Evolutionary conservation across 2,113 vertebrate species (phyloP), one percentile per base, ranked within the genome.

Genomic region (Microcebus ravelobensis): DNA sequence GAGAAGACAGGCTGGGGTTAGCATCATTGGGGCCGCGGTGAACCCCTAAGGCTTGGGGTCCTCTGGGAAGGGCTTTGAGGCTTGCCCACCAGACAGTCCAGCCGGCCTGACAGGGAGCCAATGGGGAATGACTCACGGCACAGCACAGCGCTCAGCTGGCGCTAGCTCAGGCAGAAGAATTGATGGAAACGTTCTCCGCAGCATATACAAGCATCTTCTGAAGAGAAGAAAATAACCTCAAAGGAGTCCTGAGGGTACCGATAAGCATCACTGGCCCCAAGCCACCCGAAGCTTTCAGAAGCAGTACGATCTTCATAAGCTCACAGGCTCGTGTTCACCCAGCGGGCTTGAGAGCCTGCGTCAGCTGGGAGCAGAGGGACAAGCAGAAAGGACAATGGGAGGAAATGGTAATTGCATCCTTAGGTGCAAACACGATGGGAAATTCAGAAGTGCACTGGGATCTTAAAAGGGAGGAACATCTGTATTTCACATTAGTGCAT

Each of bases 381-480:
- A 4, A 14, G 94, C 80, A 80, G 17, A 55, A 0, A n/a, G 91
- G 97, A 99, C 99, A 99, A 99, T 98, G 97, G 98, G 85, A 98
- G 99, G 99, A 99, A 99, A 98, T 93, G 96, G 98, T 94, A 98
- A 98, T 98, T 97, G 97, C 98, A 98, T 98, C 98, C 98, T 98
- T 94, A 98, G 98, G 98, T 98, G 98, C 98, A 99, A 99, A 98
- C 97, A 98, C 89, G 50, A 97, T 94, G 98, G 98, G 98, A 97
- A 98, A 91, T 18, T 89, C 83, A 92, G 96, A 96, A 96, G 96
- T 12, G 90, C 87, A 74, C 97, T 50, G 63, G 11, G 87, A 96
- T 95, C 91, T 92, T 98, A 76, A 98, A 98, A 97, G n/a, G 87
- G 94, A 36, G 90, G 87, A 67, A 98, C 98, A 99, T 98, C 98